phyloP scores from a whole-genome alignment of 2,113 vertebrate genomes.

The Petromus typicus region DNA sequence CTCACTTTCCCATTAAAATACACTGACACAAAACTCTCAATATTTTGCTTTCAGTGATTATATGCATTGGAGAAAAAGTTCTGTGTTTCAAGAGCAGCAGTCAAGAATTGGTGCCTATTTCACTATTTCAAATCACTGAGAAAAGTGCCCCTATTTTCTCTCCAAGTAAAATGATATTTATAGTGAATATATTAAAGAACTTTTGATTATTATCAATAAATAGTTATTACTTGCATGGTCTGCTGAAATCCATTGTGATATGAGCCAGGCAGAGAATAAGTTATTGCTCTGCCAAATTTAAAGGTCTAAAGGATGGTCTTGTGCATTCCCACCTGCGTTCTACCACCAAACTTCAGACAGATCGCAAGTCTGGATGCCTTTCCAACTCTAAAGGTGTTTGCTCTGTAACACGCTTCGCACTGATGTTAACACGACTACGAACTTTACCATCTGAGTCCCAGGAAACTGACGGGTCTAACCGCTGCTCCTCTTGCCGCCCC shows the following conservation, averaged over 20 bases:
- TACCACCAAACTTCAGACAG: not conserved
- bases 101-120: not conserved
- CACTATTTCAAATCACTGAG: not conserved
- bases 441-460: not conserved
- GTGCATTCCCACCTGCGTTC: not conserved
- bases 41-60: not conserved
- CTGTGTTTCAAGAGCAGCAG: not conserved
- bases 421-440: not conserved
- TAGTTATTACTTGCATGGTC: not conserved
- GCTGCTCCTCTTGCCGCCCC: not conserved
- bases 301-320: not conserved
- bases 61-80: not conserved
- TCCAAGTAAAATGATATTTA: not conserved
- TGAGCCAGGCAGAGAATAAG: not conserved
- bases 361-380: not conserved
- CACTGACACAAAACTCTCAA: not conserved
- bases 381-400: not conserved
- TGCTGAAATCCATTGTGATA: not conserved
- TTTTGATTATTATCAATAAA: not conserved
- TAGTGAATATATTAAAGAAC: not conserved
- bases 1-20: not conserved
- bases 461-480: not conserved
- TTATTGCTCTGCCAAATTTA: not conserved
- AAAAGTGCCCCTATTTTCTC: not conserved
- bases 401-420: not conserved